Evolutionary conservation across 2,888 invertebrate genomes (phyloP), one percentile per base, ranked within the genome.

Genomic region (Nematopogon swammerdamellus): DNA sequence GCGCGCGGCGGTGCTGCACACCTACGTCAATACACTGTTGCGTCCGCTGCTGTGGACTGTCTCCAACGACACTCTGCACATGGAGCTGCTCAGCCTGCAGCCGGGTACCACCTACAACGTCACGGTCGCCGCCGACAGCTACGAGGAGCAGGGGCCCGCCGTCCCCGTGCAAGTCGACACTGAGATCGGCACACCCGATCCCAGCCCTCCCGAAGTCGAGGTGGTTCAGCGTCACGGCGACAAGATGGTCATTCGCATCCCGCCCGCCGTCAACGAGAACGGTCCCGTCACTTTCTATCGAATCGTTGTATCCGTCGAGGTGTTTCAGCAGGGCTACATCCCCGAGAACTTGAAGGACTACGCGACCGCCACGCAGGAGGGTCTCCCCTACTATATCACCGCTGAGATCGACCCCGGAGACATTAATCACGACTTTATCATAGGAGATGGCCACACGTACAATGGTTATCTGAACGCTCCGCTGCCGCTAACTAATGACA

Each of bases 401-500:
- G 95, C 91, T 1, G 90, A 92, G 66, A 70, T 95, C 52, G 82
- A 85, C 49, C 85, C 88, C 18, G 80, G 85, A 56, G 82, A 85
- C 53, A 81, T 86, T 10, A 71, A 83, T 44, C 79, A 82, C 57
- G 80, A 82, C 49, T 95, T 95, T 67, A 75, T 82, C 1, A 85
- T 95, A 45, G 95, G 95, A 4, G 89, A 95, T 68, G 84, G 84
- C 10, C 80, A 76, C 53, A 82, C 72, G 3, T 91, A 93, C 63
- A 89, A 89, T 54, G 85, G 84, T 0, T 93, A 85, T 63, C 85
- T 82, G 56, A 95, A 95, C 75, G 87, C 85, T 2, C 90, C 91
- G 0, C 65, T 95, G 48, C 81, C 83, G 10, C 65, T 81, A 25
- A 80, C 82, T 11, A 71, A 79, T 56, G 82, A 86, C 55, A 84